Percentiles rank a stretch among this genome's conserved stretches.
Evolutionary conservation across 1,140 invertebrate species (phyloP).

Genomic region (Vanessa tameamea): DNA sequence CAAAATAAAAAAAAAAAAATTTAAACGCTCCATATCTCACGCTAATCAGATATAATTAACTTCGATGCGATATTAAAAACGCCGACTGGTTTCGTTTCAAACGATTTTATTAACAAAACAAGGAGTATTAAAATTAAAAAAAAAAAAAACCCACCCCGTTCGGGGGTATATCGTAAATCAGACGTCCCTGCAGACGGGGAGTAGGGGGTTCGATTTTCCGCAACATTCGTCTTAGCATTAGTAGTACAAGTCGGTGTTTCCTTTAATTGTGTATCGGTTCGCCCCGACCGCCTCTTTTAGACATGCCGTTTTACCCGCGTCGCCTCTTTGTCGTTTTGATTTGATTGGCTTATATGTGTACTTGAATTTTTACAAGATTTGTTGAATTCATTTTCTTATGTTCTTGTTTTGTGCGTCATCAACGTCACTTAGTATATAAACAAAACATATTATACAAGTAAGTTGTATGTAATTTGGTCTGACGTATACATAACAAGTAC

Average conservation of each 20-base stretch:
- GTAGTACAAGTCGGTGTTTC: constrained; percentile 69
- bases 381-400: not conserved
- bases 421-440: no score
- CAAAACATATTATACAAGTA: no score
- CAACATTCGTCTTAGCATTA: constrained; percentile 79
- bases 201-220: constrained; percentile 72
- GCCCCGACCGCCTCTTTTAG: constrained; percentile 36
- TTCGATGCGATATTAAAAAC: not conserved
- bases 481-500: no score
- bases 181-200: constrained; percentile 63
- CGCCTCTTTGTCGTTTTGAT: constrained; percentile 9
- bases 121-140: constrained; percentile 61
- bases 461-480: no score
- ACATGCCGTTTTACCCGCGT: constrained; percentile 16
- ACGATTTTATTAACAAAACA: constrained; percentile 42
- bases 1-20: constrained; percentile 3
- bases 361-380: not conserved
- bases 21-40: constrained; percentile 25
- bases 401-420: not conserved
- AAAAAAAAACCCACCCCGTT: constrained; percentile 53
- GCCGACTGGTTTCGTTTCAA: not conserved
- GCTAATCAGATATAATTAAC: constrained; percentile 28
- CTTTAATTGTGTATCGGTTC: constrained; percentile 77
- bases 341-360: constrained; percentile 2
- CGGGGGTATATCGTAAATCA: constrained; percentile 70